phyloP scores from a whole-genome alignment of 2,888 invertebrate species.

The Acanthococcus lagerstroemiae region DNA sequence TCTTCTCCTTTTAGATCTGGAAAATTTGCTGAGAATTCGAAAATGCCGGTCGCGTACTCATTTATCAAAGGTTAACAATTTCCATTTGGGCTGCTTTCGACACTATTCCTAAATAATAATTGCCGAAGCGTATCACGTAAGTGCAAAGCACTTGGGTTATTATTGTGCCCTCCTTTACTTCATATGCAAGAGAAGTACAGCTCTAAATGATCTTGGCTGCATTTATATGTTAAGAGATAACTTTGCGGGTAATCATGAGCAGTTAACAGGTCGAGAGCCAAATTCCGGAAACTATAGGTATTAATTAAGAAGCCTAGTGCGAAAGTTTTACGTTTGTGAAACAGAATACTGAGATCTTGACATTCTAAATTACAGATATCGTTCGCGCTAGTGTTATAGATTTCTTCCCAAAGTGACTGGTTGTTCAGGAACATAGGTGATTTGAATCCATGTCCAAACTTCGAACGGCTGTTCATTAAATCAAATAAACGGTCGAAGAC shows the following conservation, averaged over 20 bases:
- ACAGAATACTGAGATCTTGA: slow-evolving; percentile 21
- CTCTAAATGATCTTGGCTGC: slow-evolving; percentile 23
- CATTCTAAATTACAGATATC: slow-evolving; percentile 31
- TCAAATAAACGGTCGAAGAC: slow-evolving; percentile 20
- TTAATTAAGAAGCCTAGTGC: slow-evolving; percentile 34
- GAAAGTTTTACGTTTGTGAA: slow-evolving; percentile 34
- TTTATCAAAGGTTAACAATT: too few relatives aligned
- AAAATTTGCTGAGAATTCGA: too few relatives aligned
- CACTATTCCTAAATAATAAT: slow-evolving; percentile 28
- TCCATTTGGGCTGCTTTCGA: background rate
- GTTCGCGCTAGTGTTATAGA: slow-evolving; percentile 10
- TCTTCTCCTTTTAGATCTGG: too few relatives aligned
- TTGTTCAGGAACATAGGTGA: slow-evolving; percentile 34
- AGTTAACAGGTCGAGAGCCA: slow-evolving; percentile 20
- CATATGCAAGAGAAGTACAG: slow-evolving; percentile 22
- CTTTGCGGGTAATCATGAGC: background rate
- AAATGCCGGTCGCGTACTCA: too few relatives aligned
- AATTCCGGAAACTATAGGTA: slow-evolving; percentile 32
- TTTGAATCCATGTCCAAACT: slow-evolving; percentile 35
- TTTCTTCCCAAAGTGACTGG: slow-evolving; percentile 31
- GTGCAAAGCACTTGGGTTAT: slow-evolving; percentile 29
- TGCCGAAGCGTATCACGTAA: slow-evolving; percentile 24
- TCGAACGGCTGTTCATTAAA: slow-evolving; percentile 21
- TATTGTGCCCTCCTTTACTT: slow-evolving; percentile 27
- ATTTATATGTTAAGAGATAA: slow-evolving; percentile 23